Conservation (phyloP, 1,140 invertebrate genomes). For the Heliconius congener region DNA sequence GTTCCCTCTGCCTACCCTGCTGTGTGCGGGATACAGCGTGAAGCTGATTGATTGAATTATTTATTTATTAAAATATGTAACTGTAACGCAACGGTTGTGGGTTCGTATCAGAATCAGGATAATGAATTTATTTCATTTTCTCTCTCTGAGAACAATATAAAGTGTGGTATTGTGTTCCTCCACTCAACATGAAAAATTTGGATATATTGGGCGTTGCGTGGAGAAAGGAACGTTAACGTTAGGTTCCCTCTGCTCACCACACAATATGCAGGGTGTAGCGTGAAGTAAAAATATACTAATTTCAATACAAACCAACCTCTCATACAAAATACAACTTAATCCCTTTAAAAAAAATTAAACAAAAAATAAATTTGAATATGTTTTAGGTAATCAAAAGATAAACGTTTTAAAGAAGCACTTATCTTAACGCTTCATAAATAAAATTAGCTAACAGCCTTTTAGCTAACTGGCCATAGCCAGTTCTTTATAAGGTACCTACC, state of each 20-base stretch:
- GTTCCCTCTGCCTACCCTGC: too few relatives aligned
- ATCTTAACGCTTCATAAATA: not conserved
- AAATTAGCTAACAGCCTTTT: conserved; percentile 9
- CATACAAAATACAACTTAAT: not conserved
- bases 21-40: too few relatives aligned
- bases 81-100: too few relatives aligned
- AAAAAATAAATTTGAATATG: not conserved
- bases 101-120: too few relatives aligned
- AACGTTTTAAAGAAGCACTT: not conserved
- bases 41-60: too few relatives aligned
- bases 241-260: not conserved
- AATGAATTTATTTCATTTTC: too few relatives aligned
- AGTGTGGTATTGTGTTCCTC: too few relatives aligned
- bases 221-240: too few relatives aligned
- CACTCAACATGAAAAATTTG: too few relatives aligned
- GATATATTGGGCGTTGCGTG: too few relatives aligned
- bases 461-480: not conserved
- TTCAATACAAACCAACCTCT: not conserved
- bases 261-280: not conserved
- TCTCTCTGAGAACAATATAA: too few relatives aligned
- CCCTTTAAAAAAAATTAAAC: not conserved
- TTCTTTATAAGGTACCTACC: not conserved
- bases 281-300: not conserved
- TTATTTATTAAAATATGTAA: too few relatives aligned
- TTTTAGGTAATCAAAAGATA: not conserved